Evolutionary conservation across 2,888 invertebrate species (phyloP).

Genomic region (Lasioglossum malachurum): DNA sequence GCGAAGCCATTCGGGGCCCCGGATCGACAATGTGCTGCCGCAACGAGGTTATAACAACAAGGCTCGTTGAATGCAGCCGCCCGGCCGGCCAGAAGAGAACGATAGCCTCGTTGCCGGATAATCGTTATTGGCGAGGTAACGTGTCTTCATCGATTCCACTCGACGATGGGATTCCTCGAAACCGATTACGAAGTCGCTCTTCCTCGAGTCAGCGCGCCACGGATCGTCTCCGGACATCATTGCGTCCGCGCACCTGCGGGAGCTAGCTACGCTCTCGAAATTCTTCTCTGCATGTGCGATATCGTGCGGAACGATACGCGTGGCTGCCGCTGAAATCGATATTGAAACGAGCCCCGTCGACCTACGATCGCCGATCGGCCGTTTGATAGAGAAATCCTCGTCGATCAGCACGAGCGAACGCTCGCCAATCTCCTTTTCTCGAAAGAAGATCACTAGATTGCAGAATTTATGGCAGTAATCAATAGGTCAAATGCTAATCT

Average conservation of each 20-base stretch:
- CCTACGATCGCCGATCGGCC: not conserved
- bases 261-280: slow-evolving; percentile 36
- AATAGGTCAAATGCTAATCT: not conserved
- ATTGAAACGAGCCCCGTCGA: slow-evolving; percentile 7
- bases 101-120: slow-evolving; percentile 64
- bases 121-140: slow-evolving; percentile 70
- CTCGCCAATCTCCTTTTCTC: not conserved
- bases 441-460: not conserved
- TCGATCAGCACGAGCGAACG: not conserved
- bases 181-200: slow-evolving; percentile 61
- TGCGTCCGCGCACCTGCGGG: slow-evolving; percentile 50
- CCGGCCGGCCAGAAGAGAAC: slow-evolving; percentile 17
- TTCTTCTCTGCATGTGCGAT: slow-evolving; percentile 33
- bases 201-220: slow-evolving; percentile 35
- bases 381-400: slow-evolving; percentile 23
- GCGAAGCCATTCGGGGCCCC: slow-evolving; percentile 61
- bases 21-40: slow-evolving; percentile 62
- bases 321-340: slow-evolving; percentile 33
- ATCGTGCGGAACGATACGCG: slow-evolving; percentile 7
- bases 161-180: slow-evolving; percentile 66
- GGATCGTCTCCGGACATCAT: slow-evolving; percentile 30
- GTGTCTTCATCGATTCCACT: slow-evolving; percentile 71
- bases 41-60: slow-evolving; percentile 67
- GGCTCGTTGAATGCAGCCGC: slow-evolving; percentile 56
- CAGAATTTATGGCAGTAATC: not conserved